A percentile compares a stretch with the other conserved stretches of the same genome.
phyloP scores from a whole-genome alignment of 2,888 invertebrate species.

The Macrophya alboannulata region DNA sequence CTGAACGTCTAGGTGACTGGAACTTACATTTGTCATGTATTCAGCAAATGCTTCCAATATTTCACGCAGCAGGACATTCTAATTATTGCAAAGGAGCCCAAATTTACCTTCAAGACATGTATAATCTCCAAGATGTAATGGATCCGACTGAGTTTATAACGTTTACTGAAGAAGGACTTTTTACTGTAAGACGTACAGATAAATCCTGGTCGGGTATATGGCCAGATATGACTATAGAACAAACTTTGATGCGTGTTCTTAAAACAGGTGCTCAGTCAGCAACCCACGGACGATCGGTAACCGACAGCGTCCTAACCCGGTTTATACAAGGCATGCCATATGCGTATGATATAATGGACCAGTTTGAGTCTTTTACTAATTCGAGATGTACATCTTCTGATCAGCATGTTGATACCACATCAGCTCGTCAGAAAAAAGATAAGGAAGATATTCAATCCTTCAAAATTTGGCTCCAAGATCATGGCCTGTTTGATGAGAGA shows the following conservation, averaged over 20 bases:
- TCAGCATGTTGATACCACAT: constrained; percentile 45
- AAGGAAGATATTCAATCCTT: constrained; percentile 47
- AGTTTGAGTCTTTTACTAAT: constrained; percentile 39
- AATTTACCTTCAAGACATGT: constrained; percentile 44
- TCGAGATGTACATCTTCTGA: constrained; percentile 39
- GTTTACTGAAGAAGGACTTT: constrained; percentile 20
- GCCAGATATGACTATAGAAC: constrained; percentile 51
- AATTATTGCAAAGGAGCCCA: constrained; percentile 27
- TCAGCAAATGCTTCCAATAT: constrained; percentile 29
- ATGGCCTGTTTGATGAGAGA: constrained; percentile 46
- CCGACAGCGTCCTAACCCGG: constrained; percentile 46
- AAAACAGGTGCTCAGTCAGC: background rate
- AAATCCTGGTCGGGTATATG: constrained; percentile 33
- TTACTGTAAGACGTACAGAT: constrained; percentile 21
- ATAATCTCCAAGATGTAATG: constrained; percentile 9
- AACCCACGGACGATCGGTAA: constrained; percentile 46
- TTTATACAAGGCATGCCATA: constrained; percentile 50
- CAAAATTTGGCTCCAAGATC: constrained; percentile 36
- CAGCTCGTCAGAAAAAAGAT: too few relatives aligned
- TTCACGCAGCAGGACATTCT: constrained; percentile 41
- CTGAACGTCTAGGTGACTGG: constrained; percentile 2
- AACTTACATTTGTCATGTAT: background rate
- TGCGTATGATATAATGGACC: constrained; percentile 55
- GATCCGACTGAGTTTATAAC: background rate
- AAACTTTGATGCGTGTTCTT: constrained; percentile 28